A percentile compares a stretch with the other conserved stretches of the same genome.
Evolutionary conservation across 1,140 invertebrate species (phyloP).

Genomic region (Lutraria rhynchaena): DNA sequence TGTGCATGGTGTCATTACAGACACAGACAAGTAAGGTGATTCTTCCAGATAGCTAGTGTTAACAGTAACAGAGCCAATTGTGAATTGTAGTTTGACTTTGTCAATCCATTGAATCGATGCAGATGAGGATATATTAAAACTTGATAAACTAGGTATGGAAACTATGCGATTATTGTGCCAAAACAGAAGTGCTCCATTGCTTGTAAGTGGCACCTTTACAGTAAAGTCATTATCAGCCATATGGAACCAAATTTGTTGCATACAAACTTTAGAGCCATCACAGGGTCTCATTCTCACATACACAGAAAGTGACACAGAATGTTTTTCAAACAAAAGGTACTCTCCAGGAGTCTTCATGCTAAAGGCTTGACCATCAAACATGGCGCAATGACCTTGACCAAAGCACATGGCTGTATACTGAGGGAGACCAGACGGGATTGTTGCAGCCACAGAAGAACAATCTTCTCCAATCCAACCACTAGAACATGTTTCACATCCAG

Average conservation of each 20-base stretch:
- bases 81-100: constrained; percentile 39
- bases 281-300: constrained; percentile 49
- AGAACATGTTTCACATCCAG: constrained; percentile 52
- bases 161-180: constrained; percentile 17
- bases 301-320: background rate
- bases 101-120: constrained; percentile 38
- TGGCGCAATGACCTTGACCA: constrained; percentile 57
- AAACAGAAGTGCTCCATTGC: constrained; percentile 34
- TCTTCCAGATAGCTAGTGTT: constrained; percentile 17
- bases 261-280: constrained; percentile 28
- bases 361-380: constrained; percentile 65
- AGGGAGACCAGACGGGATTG: constrained; percentile 1
- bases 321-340: constrained; percentile 51
- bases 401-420: constrained; percentile 42
- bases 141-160: constrained; percentile 23
- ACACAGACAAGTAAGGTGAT: constrained; percentile 32
- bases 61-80: background rate
- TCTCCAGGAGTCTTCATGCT: constrained; percentile 55
- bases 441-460: constrained; percentile 45
- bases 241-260: constrained; percentile 53
- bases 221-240: constrained; percentile 32
- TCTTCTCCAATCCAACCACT: constrained; percentile 58
- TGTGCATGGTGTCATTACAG: constrained; percentile 10
- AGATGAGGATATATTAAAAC: constrained; percentile 3
- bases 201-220: constrained; percentile 27